Base-by-base conservation (phyloP, 2,888 invertebrate genomes). In the Exephanes ischioxanthus region DNA sequence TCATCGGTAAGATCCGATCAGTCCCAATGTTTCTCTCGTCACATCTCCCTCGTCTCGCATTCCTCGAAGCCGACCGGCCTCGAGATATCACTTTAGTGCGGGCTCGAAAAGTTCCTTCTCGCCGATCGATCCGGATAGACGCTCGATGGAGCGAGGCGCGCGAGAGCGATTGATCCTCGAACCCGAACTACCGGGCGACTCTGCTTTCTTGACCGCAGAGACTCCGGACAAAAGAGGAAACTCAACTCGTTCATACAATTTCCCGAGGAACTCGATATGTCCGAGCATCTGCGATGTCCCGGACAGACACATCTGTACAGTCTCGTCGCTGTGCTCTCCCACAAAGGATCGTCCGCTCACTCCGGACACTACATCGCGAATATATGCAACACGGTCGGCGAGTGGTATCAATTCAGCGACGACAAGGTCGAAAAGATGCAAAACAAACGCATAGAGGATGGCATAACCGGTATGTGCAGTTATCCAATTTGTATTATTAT, bases 391-490 rank as follows among this genome's bases (percentile, higher is more conserved):
- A 92, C 94, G 14, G 94, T 94, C 22, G 95, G 95, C 22, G 94
- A 94, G 68, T 96, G 96, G 96, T 96, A 95, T 91, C 95, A 95
- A 89, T 96, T 96, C 90, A 96, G 96, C 90, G 96, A 96, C 88
- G 95, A 95, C 79, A 95, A 95, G 87, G 93, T 95, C 19, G 94
- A 94, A 87, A 94, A 93, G 89, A 93, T 94, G 89, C 94, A 94
- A 76, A 94, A 93, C 71, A 94, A 94, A 88, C 89, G 94, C 66
- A 93, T 94, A 86, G 93, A 93, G 76, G 93, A 93, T 76, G 91
- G 92, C 4, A 90, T 91, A 58, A 90, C 83, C 41, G 93, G 93
- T 93, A 87, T 88, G 88, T 77, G 58, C 1, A 19, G 7, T 30
- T 1, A 58, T 73, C n/a, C 2, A 67, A 58, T 63, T 67, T 6